phyloP scores from a whole-genome alignment of 2,888 invertebrate genomes.

The Peribatodes rhomboidaria region DNA sequence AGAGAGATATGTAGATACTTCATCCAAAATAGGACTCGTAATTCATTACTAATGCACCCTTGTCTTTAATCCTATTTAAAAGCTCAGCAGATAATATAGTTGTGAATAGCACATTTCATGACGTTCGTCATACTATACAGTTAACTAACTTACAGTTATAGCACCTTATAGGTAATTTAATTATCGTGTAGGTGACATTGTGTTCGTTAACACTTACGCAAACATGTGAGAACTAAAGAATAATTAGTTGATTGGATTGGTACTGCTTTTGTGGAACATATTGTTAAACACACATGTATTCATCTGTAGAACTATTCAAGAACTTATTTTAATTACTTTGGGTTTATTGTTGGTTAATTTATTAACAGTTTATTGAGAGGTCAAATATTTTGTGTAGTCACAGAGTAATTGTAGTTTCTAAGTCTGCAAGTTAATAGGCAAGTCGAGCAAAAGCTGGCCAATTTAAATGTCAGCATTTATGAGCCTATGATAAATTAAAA shows the following conservation, averaged over 20 bases:
- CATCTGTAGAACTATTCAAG: too few species aligned
- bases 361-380: too few species aligned
- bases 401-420: too few species aligned
- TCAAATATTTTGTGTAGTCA: too few species aligned
- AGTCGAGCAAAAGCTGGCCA: too few species aligned
- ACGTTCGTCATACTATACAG: constrained; percentile 1
- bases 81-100: constrained; percentile 7
- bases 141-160: constrained; percentile 13
- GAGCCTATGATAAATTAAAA: too few species aligned
- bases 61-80: constrained; percentile 11
- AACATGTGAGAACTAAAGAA: not conserved
- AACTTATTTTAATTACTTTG: too few species aligned
- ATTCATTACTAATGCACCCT: not conserved
- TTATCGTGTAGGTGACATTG: not conserved
- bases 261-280: not conserved
- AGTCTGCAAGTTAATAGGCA: too few species aligned
- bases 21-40: not conserved
- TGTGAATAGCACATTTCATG: not conserved
- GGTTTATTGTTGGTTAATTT: too few species aligned
- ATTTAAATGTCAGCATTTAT: too few species aligned
- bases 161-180: not conserved
- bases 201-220: not conserved
- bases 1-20: too few species aligned
- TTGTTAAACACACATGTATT: too few species aligned
- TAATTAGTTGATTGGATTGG: not conserved